Conservation (phyloP, 2,797 vertebrate genomes). For the Falco rusticolus region DNA sequence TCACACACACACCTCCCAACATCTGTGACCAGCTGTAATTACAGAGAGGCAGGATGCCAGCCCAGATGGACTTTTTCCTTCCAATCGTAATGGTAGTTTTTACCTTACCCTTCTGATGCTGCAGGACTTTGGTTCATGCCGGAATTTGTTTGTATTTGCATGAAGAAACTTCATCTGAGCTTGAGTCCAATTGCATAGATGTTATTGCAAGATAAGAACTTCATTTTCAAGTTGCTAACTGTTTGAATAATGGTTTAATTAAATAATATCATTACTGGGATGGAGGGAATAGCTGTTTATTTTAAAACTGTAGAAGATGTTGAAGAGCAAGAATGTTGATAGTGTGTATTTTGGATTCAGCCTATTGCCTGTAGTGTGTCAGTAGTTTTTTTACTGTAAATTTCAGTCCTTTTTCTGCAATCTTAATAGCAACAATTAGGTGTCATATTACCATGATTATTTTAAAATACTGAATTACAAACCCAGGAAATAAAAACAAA, state of each 20-base stretch:
- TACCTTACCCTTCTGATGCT: neutral
- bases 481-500: neutral
- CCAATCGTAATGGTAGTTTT: neutral
- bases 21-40: neutral
- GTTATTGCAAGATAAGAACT: neutral
- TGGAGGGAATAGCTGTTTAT: neutral
- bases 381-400: neutral
- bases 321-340: neutral
- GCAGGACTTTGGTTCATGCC: neutral
- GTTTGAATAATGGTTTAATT: neutral
- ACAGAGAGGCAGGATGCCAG: neutral
- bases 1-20: too few relatives aligned
- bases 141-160: neutral
- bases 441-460: neutral
- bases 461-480: neutral
- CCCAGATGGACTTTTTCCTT: neutral
- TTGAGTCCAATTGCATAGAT: neutral
- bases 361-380: neutral
- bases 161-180: neutral
- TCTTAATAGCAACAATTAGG: neutral
- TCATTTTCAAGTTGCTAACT: neutral
- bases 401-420: neutral
- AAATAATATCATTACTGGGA: neutral
- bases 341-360: neutral
- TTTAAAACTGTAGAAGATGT: neutral